A percentile compares a stretch with the other conserved stretches of the same genome.
Evolutionary conservation across 2,888 invertebrate genomes (phyloP).

Genomic region (Archaeoteleia sp.): DNA sequence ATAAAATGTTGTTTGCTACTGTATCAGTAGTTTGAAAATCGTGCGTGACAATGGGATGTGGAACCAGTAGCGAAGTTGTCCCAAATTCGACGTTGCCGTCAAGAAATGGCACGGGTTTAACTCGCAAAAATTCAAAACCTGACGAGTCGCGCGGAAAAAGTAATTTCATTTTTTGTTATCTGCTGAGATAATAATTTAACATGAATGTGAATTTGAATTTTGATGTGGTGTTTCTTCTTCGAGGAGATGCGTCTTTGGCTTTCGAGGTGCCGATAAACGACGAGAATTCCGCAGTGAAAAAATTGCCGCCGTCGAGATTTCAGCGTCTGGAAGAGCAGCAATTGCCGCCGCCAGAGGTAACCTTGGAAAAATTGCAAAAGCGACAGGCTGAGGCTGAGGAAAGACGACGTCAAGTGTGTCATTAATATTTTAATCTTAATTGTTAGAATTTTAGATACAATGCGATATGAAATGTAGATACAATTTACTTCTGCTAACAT

Average conservation of each 20-base stretch:
- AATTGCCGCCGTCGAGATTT: slow-evolving; percentile 82
- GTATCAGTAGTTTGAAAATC: slow-evolving; percentile 1
- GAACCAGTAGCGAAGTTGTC: slow-evolving; percentile 57
- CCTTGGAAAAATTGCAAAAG: slow-evolving; percentile 81
- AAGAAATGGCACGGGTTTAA: slow-evolving; percentile 44
- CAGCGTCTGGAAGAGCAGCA: slow-evolving; percentile 81
- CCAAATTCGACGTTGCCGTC: slow-evolving; percentile 42
- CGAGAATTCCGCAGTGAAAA: slow-evolving; percentile 75
- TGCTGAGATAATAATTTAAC: too few species aligned
- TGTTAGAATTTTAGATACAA: background rate
- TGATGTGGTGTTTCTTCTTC: too few species aligned
- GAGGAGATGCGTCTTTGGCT: too few species aligned
- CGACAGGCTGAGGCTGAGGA: slow-evolving; percentile 85
- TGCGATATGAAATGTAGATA: too few species aligned
- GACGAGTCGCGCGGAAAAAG: background rate
- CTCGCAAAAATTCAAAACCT: slow-evolving; percentile 35
- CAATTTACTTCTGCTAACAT: too few species aligned
- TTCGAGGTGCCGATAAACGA: slow-evolving; percentile 58
- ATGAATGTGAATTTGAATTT: too few species aligned
- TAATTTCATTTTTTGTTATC: too few species aligned
- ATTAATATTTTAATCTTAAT: slow-evolving; percentile 12
- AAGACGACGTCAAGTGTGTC: slow-evolving; percentile 78
- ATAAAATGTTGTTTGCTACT: too few species aligned
- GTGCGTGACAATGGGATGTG: slow-evolving; percentile 56
- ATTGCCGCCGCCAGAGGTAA: slow-evolving; percentile 75